Evolutionary conservation across 2,888 invertebrate genomes (phyloP).

Genomic region (Melinaea marsaeus): DNA sequence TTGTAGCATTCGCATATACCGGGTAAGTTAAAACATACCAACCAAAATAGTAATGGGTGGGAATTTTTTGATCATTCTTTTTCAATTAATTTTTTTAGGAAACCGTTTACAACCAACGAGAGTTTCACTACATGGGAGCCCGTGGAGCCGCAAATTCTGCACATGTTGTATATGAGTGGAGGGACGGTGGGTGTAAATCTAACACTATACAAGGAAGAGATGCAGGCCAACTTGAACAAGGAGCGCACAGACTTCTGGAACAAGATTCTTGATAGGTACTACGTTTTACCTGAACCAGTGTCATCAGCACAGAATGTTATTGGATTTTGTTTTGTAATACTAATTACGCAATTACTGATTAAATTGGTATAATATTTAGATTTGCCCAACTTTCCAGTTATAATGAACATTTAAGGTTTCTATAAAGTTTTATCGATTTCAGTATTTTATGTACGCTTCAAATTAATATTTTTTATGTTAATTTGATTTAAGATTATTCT

Average conservation of each 20-base stretch:
- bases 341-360: constrained; percentile 27
- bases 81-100: neutral
- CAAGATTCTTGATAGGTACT: constrained; percentile 31
- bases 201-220: constrained; percentile 29
- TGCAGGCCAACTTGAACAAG: constrained; percentile 36
- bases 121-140: constrained; percentile 22
- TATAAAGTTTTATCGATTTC: neutral
- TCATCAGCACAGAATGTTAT: constrained; percentile 34
- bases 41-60: neutral
- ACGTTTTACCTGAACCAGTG: constrained; percentile 34
- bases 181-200: constrained; percentile 28
- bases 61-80: neutral
- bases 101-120: neutral
- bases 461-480: too few relatives aligned
- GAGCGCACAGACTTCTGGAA: constrained; percentile 41
- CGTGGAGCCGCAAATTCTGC: constrained; percentile 6
- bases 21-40: constrained; percentile 47
- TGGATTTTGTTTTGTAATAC: constrained; percentile 27
- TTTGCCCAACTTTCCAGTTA: neutral
- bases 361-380: constrained; percentile 10
- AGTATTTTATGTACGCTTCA: neutral
- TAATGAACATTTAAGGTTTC: neutral
- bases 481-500: too few relatives aligned
- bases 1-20: constrained; percentile 49
- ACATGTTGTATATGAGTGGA: constrained; percentile 31